Base-by-base conservation (phyloP, 2,888 invertebrate species). In the Caenorhabditis zanzibari region DNA sequence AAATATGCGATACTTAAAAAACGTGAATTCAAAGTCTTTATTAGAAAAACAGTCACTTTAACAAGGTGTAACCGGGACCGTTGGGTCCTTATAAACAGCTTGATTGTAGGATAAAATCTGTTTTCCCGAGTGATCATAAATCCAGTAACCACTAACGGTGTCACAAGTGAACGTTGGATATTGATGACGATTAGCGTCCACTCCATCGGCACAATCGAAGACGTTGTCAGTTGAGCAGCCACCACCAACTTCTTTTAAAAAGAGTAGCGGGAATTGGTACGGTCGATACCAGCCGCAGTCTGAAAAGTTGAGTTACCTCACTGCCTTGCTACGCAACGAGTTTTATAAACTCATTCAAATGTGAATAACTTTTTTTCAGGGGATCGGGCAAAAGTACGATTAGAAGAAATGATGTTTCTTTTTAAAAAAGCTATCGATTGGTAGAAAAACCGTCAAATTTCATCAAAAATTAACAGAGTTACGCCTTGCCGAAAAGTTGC, bases 111-210 rank as follows among this genome's bases (percentile, higher is more conserved):
- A 12, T 14, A 26, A 12, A 3, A 63, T 44, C 41, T 63, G 63
- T 10, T 63, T 63, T 14, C 63, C 63, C 41, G 24, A 44, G 26
- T 4, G 44, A 24, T 63, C 63, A 19, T 63, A 63, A 14, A 63
- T 22, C 63, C 63, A 63, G 16, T 44, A 24, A 0, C 10, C 16
- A 6, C 24, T 63, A 1, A 19, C 19, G 9, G 44, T 63, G n/a
- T 63, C 63, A 44, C 63, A 63, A 44, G 63, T 44, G 26, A 63
- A 63, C 24, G 63, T 26, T 1, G 44, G 44, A 26, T 63, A 14
- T 22, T 44, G 44, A 5, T 38, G 10, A 22, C 32, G 16, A 14
- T 2, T 1, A n/a, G 35, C 1, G 9, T 59, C 12, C n/a, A 5
- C 58, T 19, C n/a, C 16, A 4, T 35, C 6, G 2, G 3, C 1